Conservation (phyloP, 2,113 vertebrate genomes). For the Centropristis striata region DNA sequence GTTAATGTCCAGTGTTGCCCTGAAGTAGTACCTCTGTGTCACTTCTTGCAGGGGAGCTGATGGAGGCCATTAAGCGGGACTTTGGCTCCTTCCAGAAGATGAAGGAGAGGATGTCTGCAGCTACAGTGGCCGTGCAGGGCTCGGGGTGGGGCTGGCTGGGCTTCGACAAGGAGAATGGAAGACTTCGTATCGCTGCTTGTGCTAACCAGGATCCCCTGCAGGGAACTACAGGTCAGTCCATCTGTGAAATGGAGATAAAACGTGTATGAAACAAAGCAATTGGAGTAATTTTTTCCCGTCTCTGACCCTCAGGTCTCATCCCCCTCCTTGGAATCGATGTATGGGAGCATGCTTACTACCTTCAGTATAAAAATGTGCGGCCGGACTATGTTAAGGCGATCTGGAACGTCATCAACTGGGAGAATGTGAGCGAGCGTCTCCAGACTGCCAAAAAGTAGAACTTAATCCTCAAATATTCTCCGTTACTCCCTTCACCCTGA, state of each 20-base stretch:
- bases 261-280: neutral
- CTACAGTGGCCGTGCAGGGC: constrained; percentile 94
- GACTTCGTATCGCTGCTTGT: constrained; percentile 90
- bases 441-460: constrained; percentile 89
- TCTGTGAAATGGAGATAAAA: neutral
- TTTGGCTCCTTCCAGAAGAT: constrained; percentile 95
- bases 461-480: neutral
- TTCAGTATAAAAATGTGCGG: constrained; percentile 98
- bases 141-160: constrained; percentile 99
- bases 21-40: constrained; percentile 6
- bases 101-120: constrained; percentile 93
- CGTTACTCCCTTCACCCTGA: neutral
- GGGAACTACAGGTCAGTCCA: constrained; percentile 92
- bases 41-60: constrained; percentile 87
- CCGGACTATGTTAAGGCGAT: constrained; percentile 98
- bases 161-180: constrained; percentile 90
- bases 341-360: constrained; percentile 99
- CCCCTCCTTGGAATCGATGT: constrained; percentile 98
- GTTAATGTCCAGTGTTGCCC: neutral
- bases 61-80: constrained; percentile 95
- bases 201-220: constrained; percentile 96
- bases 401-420: constrained; percentile 98
- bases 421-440: constrained; percentile 92
- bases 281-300: neutral
- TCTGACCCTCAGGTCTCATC: constrained; percentile 88